Evolutionary conservation across 2,888 invertebrate genomes (phyloP), one percentile per base, ranked within the genome.

Genomic region (Macrophya alboannulata): DNA sequence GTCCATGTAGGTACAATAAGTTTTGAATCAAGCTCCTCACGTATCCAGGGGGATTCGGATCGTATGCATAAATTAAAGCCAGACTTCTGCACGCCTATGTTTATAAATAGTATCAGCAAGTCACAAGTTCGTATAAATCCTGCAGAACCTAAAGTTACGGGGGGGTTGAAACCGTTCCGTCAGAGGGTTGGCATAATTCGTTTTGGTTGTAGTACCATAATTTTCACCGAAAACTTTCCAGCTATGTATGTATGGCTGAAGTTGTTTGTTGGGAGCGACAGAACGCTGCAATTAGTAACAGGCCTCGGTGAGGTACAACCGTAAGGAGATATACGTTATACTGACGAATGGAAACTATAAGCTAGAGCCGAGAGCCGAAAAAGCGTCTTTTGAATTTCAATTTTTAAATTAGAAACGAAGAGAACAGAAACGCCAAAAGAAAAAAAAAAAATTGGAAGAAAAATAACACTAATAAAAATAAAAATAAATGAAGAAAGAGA

Each of bases 191-290:
- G 37, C 51, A 77, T 77, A 77, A 77, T 48, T 55, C 55, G 77
- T 31, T 77, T 48, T 51, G 51, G 55, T 51, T 17, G n/a, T 17
- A 55, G 31, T 37, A 37, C 77, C 8, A 77, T 77, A 77, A 77
- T 77, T 77, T 77, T 55, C 77, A 51, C 72, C 72, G 6, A 74
- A 74, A 74, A 74, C 72, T 74, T 74, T 74, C 55, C n/a, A 55
- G 55, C 55, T n/a, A 55, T 55, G 55, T 51, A 45, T 77, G 31
- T 55, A 51, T 37, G 55, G 77, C 55, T 37, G 17, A 77, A 77
- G 55, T 55, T 77, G 72, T 74, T 74, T 74, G 45, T 74, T 43
- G 72, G n/a, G n/a, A 74, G 15, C 43, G 43, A 74, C 45, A 31
- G 21, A 74, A 74, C 72, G 72, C 45, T 74, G 72, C 21, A 43